Conservation (phyloP, 2,113 vertebrate genomes). For the Onychorhynchus coronatus region DNA sequence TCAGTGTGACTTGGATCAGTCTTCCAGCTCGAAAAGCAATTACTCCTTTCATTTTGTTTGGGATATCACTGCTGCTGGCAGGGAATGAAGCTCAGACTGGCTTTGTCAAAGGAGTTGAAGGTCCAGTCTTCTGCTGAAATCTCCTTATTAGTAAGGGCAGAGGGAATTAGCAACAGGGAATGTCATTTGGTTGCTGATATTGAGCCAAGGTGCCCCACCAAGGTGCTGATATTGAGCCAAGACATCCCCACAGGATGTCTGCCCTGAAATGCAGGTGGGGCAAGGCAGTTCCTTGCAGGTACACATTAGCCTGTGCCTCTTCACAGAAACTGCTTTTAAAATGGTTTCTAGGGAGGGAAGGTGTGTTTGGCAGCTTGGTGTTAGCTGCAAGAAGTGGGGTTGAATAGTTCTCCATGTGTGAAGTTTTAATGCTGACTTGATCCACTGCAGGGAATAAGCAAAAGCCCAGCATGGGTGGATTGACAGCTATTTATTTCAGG, state of each 20-base stretch:
- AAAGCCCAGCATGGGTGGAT: not conserved
- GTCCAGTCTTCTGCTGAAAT: not conserved
- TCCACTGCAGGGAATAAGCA: not conserved
- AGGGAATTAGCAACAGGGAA: not conserved
- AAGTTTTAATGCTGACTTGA: not conserved
- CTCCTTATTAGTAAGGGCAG: not conserved
- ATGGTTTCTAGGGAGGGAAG: not conserved
- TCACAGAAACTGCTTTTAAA: not conserved
- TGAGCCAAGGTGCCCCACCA: not conserved
- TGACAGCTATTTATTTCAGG: slow-evolving; percentile 31
- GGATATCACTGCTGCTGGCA: not conserved
- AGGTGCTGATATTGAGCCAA: not conserved
- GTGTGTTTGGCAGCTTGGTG: rapidly evolving
- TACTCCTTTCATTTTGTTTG: not conserved
- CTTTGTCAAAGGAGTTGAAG: not conserved
- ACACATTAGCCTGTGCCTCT: rapidly evolving
- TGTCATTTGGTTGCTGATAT: not conserved
- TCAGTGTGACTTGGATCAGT: not conserved
- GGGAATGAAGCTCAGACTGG: not conserved
- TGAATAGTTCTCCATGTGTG: not conserved
- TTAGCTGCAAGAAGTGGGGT: not conserved
- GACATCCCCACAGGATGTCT: not conserved
- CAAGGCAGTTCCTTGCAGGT: not conserved
- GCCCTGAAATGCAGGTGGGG: not conserved
- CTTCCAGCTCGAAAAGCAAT: not conserved